Conservation (phyloP, 1,140 invertebrate genomes). For the Belonocnema kinseyi region DNA sequence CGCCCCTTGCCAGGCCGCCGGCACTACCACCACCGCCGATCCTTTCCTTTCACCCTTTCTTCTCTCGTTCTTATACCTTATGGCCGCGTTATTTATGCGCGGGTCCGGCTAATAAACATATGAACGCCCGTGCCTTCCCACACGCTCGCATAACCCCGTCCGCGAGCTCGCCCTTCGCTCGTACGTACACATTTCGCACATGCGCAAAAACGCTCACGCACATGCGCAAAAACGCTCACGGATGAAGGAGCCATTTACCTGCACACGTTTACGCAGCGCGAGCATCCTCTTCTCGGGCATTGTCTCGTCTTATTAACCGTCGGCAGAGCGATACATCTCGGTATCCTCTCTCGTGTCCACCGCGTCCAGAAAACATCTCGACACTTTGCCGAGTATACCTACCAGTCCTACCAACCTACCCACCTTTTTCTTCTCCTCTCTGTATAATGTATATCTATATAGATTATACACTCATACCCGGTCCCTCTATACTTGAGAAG, state of each 20-base stretch:
- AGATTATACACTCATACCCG: neutral
- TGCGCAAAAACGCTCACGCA: slow-evolving; percentile 6
- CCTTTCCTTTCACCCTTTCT: slow-evolving; percentile 46
- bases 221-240: slow-evolving; percentile 18
- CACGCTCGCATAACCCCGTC: slow-evolving; percentile 45
- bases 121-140: slow-evolving; percentile 72
- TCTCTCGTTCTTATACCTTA: slow-evolving; percentile 68
- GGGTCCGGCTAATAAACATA: slow-evolving; percentile 76
- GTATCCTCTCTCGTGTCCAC: slow-evolving; percentile 26
- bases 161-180: slow-evolving; percentile 40
- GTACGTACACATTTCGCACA: slow-evolving; percentile 1
- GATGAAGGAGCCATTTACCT: neutral
- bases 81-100: slow-evolving; percentile 74
- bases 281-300: slow-evolving; percentile 54
- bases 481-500: neutral
- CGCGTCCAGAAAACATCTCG: slow-evolving; percentile 6
- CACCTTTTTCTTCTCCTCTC: slow-evolving; percentile 11
- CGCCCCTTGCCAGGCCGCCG: slow-evolving; percentile 35
- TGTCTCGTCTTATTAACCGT: slow-evolving; percentile 73
- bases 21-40: slow-evolving; percentile 39
- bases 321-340: slow-evolving; percentile 66
- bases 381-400: slow-evolving; percentile 32
- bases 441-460: slow-evolving; percentile 8
- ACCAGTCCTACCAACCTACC: slow-evolving; percentile 15
- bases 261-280: slow-evolving; percentile 23